Evolutionary conservation across 2,888 invertebrate genomes (phyloP), one percentile per base, ranked within the genome.

Genomic region (Drosophila kuntzei): DNA sequence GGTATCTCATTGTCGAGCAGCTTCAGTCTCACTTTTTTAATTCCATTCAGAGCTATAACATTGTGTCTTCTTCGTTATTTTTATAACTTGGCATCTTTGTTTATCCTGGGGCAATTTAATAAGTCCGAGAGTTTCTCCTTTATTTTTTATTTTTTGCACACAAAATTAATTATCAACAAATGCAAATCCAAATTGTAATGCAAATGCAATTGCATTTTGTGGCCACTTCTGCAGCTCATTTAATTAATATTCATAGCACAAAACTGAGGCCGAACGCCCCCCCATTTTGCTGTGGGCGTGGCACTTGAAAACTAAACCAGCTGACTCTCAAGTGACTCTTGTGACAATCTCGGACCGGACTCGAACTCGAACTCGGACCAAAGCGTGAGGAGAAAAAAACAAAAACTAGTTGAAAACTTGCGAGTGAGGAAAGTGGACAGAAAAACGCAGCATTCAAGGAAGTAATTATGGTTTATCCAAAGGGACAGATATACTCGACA

Each of bases 381-480:
- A 41, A 37, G 37, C 47, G 43, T 18, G 5, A 34, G n/a, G n/a
- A 55, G 50, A 36, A 22, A 50, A 22, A 57, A 37, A 51, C 25
- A 60, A 47, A 44, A 44, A 43, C 47, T 27, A 46, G 41, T 60
- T 57, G 41, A 60, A 63, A 71, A 71, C 32, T 66, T 50, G 20
- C 22, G 22, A 32, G 34, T 37, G 47, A 18, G 57, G 29, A 67
- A 61, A 53, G 41, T 54, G 61, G 59, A 62, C 44, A 63, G 71
- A 76, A 69, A 71, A 82, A 79, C 67, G 84, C 87, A 65, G 80
- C 89, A 71, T 89, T 90, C 89, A 86, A 90, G 90, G 90, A 90
- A 90, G 90, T 90, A 90, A 90, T 90, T 90, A 90, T 87, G 89
- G 89, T 82, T 90, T 82, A 87, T 89, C 87, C 82, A 87, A 80